Evolutionary conservation across 2,113 vertebrate species (phyloP).

Genomic region (Odobenus rosmarus): DNA sequence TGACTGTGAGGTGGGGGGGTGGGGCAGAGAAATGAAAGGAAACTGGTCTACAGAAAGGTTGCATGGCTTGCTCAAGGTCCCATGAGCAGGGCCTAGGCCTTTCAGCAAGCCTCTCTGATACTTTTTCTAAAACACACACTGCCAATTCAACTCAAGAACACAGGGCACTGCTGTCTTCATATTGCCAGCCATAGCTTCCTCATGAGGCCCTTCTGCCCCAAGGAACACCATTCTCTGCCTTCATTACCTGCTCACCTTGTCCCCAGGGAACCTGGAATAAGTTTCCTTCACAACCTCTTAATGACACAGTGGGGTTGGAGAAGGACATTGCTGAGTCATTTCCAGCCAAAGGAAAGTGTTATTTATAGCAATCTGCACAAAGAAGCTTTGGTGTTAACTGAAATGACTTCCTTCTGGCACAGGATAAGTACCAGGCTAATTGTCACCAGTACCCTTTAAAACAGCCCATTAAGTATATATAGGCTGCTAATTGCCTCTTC

Average conservation of each 20-base stretch:
- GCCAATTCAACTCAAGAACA: not conserved
- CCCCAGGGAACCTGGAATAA: not conserved
- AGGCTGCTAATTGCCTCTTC: not conserved
- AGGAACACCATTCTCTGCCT: not conserved
- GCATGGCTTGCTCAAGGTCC: not conserved
- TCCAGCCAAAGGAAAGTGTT: slow-evolving; percentile 21
- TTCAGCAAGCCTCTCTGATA: not conserved
- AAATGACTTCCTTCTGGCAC: slow-evolving; percentile 40
- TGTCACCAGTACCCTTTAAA: not conserved
- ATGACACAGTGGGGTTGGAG: not conserved
- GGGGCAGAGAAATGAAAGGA: not conserved
- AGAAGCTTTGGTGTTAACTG: not conserved
- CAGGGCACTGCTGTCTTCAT: not conserved
- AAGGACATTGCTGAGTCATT: slow-evolving; percentile 27
- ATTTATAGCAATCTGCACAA: slow-evolving; percentile 27
- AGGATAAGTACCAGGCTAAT: slow-evolving; percentile 31
- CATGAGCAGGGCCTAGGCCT: not conserved
- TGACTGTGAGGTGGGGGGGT: not conserved
- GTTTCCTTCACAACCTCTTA: slow-evolving; percentile 31
- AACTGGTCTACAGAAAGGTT: not conserved
- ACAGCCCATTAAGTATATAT: not conserved
- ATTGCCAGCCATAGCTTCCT: not conserved
- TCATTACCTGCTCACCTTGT: not conserved
- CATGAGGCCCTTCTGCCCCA: not conserved
- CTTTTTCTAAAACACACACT: not conserved